phyloP scores from a whole-genome alignment of 2,797 vertebrate species.

The Sternotherus odoratus region DNA sequence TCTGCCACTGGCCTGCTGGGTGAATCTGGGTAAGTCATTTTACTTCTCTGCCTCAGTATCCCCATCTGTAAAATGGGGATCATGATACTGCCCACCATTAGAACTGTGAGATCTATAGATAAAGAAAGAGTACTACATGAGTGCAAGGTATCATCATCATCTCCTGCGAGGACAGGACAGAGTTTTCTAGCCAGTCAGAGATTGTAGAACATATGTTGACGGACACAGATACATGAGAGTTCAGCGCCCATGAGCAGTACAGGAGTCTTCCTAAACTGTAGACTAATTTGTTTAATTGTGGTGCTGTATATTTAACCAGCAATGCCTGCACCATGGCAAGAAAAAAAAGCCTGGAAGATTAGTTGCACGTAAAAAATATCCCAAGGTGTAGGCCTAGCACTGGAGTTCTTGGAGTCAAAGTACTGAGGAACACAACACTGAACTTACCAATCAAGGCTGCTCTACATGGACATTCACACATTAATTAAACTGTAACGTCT shows the following conservation, averaged over 20 bases:
- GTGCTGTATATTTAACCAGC: neutral
- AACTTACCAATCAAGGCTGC: conserved; percentile 26
- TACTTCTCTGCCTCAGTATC: no score
- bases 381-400: neutral
- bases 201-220: neutral
- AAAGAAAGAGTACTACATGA: no score
- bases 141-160: neutral
- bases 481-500: conserved; percentile 5
- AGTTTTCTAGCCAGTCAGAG: neutral
- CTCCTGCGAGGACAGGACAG: neutral
- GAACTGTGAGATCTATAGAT: no score
- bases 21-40: no score
- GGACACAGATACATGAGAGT: neutral
- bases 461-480: conserved; percentile 11
- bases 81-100: no score
- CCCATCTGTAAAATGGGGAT: no score
- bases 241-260: neutral
- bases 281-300: conserved; percentile 49
- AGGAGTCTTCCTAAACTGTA: conserved; percentile 14
- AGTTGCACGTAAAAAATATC: neutral
- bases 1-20: no score
- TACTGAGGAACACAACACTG: neutral
- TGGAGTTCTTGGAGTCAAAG: neutral
- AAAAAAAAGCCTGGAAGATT: conserved; percentile 35
- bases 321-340: neutral